Conservation (phyloP, 1,140 invertebrate genomes). For the Ectropis grisescens region DNA sequence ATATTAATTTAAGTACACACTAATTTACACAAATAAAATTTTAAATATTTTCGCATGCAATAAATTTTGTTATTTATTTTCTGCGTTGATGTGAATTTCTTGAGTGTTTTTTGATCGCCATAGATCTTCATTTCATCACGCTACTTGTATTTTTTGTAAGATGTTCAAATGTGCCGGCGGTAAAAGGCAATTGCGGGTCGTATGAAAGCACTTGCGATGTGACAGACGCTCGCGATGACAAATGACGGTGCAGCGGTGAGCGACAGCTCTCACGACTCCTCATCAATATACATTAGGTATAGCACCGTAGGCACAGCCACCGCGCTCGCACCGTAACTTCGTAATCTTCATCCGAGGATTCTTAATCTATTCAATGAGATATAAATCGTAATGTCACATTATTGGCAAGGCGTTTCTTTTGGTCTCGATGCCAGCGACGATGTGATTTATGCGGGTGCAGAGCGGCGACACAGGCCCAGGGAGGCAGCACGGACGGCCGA, state of each 20-base stretch:
- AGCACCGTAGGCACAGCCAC: slow-evolving; percentile 12
- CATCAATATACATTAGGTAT: slow-evolving; percentile 44
- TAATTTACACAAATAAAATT: too few relatives aligned
- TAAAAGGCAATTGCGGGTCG: slow-evolving; percentile 58
- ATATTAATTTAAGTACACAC: too few relatives aligned
- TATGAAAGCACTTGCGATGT: slow-evolving; percentile 50
- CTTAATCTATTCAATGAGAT: too few relatives aligned
- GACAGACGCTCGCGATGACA: slow-evolving; percentile 58
- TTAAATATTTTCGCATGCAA: too few relatives aligned
- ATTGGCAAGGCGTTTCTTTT: slow-evolving; percentile 8
- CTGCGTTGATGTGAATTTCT: too few relatives aligned
- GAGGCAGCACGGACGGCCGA: slow-evolving; percentile 2
- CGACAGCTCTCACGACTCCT: slow-evolving; percentile 44
- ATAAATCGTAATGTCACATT: slow-evolving; percentile 6
- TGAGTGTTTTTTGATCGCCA: too few relatives aligned
- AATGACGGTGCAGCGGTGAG: slow-evolving; percentile 41
- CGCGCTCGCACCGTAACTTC: not conserved
- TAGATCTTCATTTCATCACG: too few relatives aligned
- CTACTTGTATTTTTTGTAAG: too few relatives aligned
- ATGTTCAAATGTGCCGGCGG: slow-evolving; percentile 37
- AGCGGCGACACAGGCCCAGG: not conserved
- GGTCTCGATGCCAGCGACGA: not conserved
- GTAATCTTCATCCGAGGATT: too few relatives aligned
- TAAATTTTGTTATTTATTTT: too few relatives aligned
- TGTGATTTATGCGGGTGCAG: not conserved